A percentile compares a stretch with the other conserved stretches of the same genome.
Conservation (phyloP, 2,797 vertebrate genomes). For the Echeneis naucrates region DNA sequence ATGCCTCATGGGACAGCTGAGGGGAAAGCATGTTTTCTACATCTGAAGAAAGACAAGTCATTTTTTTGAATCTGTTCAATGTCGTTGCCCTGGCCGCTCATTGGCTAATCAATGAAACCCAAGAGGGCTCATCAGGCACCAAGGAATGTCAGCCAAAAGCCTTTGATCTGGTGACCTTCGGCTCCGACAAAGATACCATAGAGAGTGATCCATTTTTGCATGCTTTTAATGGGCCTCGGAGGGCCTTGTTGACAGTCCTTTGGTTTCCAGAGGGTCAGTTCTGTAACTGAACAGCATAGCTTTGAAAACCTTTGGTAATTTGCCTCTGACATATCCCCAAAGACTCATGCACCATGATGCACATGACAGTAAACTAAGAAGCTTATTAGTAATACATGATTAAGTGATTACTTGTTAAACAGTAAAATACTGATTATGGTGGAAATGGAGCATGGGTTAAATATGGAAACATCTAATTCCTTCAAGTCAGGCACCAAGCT, state of each 20-base stretch:
- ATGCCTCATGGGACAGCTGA: constrained; percentile 60
- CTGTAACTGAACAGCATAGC: constrained; percentile 65
- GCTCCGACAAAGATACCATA: constrained; percentile 70
- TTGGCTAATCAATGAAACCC: constrained; percentile 86
- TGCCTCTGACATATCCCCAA: constrained; percentile 73
- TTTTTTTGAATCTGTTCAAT: constrained; percentile 84
- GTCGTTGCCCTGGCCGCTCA: constrained; percentile 76
- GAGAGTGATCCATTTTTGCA: constrained; percentile 83
- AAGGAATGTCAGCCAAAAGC: constrained; percentile 80
- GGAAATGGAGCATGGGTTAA: constrained; percentile 74
- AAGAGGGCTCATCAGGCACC: constrained; percentile 82
- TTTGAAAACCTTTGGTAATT: constrained; percentile 72
- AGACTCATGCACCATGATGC: constrained; percentile 53
- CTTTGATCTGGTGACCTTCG: constrained; percentile 84
- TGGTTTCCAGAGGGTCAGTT: constrained; percentile 76
- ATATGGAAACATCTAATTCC: constrained; percentile 74
- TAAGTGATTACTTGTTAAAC: constrained; percentile 80
- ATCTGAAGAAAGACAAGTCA: constrained; percentile 79
- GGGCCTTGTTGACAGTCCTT: constrained; percentile 77
- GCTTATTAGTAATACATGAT: constrained; percentile 83
- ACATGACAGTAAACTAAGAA: constrained; percentile 79
- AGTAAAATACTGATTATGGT: constrained; percentile 76
- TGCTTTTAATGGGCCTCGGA: constrained; percentile 83
- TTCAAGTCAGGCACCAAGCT: constrained; percentile 56
- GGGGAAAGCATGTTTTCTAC: constrained; percentile 76